Evolutionary conservation across 2,888 invertebrate genomes (phyloP), one percentile per base, ranked within the genome.

Genomic region (Lamellibrachia columna): DNA sequence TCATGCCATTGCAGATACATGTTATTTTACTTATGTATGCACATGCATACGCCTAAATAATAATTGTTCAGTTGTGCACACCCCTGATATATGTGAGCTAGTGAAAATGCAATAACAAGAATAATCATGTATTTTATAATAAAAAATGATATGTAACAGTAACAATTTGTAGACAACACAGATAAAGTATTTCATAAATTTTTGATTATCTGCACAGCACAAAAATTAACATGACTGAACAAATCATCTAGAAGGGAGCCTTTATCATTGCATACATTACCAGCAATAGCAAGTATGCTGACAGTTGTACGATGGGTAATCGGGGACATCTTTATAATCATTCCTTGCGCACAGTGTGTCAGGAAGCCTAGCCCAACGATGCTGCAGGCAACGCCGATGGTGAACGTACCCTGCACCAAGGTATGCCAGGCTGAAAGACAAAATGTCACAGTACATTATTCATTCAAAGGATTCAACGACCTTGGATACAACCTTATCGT

Each of bases 351-450:
- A 90, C 90, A 91, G 75, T 93, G 92, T 6, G 93, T 93, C 3
- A 93, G 52, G 55, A 93, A 93, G 52, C 91, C 93, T 4, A 93
- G 92, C 8, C 93, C 92, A 52, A 93, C 91, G n/a, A 93, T 91
- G 90, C 93, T 93, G 40, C 91, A 92, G n/a, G 93, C 93, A 52
- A 93, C 93, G 8, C 94, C 94, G 53, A 94, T 93, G 90, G 93
- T 93, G 58, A 93, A 92, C 40, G 90, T 93, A 53, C 93, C 93
- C 91, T 94, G 94, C n/a, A 92, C 92, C 52, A 94, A 60, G 92
- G 93, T 93, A 60, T 92, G 93, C 93, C 93, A 93, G 7, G 92
- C 93, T 93, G 93, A 52, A 91, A 90, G 15, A 92, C 11, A 3
- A 91, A 91, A n/a, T 53, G n/a, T 52, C 75, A n/a, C 52, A 90